Base-by-base conservation (phyloP, 2,113 vertebrate genomes). In the Malurus melanocephalus region DNA sequence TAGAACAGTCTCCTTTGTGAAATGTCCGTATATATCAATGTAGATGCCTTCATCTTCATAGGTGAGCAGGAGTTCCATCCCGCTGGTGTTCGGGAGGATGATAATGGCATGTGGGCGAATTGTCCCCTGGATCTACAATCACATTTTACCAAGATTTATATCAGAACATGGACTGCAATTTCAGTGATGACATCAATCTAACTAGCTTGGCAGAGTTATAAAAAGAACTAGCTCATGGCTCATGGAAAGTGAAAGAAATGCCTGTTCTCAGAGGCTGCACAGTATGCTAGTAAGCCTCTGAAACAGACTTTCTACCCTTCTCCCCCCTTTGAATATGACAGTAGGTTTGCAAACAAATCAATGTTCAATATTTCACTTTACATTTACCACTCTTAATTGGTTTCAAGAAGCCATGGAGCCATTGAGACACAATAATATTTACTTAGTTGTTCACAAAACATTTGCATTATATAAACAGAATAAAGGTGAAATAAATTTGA, bases 21-120 rank as follows among this genome's bases (percentile, higher is more conserved):
- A 98, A 62, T 98, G 98, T 43, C 99, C 98, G 21, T 99, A 99
- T 75, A 98, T 99, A 97, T 99, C 97, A 35, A 98, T 97, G 88
- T 99, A 99, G 93, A 99, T 98, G 30, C 98, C 98, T 97, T 99
- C 99, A 64, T 99, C 98, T 91, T 99, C 98, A 12, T 99, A 99
- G 93, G 99, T 98, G 56, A 99, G 98, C 94, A 99, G 97, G 69
- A 99, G 98, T 95, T 99, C 99, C 90, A 98, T 98, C 93, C 99
- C 99, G 2, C 98, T 97, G 78, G 97, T 98, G 91, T 99, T 98
- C 7, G 99, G 99, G 73, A 99, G 96, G 96, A 99, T 98, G 96
- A 99, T 98, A 92, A 99, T 98, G 95, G 99, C 99, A 76, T 99
- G 99, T 27, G 98, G 98, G 79, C 96, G 97, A 91, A 99, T 98